These are phyloP conservation scores for Macropodus opercularis DNA, from an alignment of 2,797 vertebrate genomes.

Conservation along the genomic window DNA sequence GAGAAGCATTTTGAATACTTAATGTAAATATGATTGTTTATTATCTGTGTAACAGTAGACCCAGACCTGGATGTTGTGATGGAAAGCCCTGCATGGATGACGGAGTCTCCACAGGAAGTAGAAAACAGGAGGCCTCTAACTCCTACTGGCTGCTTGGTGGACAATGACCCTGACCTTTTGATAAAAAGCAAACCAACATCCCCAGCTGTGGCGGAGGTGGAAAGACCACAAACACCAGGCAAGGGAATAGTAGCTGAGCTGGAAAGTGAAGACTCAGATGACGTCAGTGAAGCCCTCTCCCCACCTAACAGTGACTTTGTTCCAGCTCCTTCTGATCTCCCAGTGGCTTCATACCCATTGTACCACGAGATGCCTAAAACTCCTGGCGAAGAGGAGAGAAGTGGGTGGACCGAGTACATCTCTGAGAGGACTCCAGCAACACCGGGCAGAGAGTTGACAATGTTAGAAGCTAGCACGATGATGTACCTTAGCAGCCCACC, in stretches of 20 bases:
- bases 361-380: conserved; percentile 90
- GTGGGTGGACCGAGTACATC: conserved; percentile 75
- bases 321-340: conserved; percentile 42
- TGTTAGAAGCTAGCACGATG: conserved; percentile 75
- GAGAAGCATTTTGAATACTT: neutral
- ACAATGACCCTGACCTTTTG: conserved; percentile 79
- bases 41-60: conserved; percentile 53
- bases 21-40: neutral
- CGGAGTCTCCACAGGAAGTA: conserved; percentile 55
- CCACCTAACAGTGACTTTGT: conserved; percentile 32
- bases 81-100: conserved; percentile 70
- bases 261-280: conserved; percentile 72
- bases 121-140: conserved; percentile 75
- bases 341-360: conserved; percentile 63
- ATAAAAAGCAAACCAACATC: conserved; percentile 74
- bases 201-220: conserved; percentile 77
- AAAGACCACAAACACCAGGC: conserved; percentile 86
- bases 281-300: conserved; percentile 67
- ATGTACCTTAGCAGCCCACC: conserved; percentile 53
- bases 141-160: conserved; percentile 80
- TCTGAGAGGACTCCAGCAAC: conserved; percentile 84
- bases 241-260: conserved; percentile 73
- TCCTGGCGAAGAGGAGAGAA: conserved; percentile 84
- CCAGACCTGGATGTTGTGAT: conserved; percentile 60
- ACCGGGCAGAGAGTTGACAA: conserved; percentile 79